Percentiles rank a stretch among this genome's conserved stretches.
These are phyloP conservation scores for Microdon myrmicae DNA, from an alignment of 2,888 invertebrate species.

Conservation along the genomic window DNA sequence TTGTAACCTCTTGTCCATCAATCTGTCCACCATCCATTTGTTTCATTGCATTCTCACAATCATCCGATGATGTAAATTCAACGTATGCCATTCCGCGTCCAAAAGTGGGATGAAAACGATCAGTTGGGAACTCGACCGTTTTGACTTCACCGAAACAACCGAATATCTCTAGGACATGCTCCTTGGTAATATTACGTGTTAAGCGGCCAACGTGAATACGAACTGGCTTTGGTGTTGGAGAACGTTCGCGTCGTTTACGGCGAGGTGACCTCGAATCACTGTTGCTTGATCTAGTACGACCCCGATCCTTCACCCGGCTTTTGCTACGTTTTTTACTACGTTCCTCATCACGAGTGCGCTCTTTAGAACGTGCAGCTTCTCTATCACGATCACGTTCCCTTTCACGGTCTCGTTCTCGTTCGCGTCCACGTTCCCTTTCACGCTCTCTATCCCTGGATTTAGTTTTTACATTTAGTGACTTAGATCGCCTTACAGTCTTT, in stretches of 20 bases:
- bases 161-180: constrained; percentile 91
- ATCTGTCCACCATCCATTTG: constrained; percentile 99
- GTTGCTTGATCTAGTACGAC: constrained; percentile 71
- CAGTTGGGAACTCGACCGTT: constrained; percentile 87
- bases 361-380: constrained; percentile 54
- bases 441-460: constrained; percentile 50
- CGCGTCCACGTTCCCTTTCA: too few relatives aligned
- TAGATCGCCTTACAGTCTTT: constrained; percentile 64
- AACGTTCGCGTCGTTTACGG: constrained; percentile 78
- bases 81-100: constrained; percentile 96
- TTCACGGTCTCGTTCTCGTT: too few relatives aligned
- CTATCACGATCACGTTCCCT: too few relatives aligned
- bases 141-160: constrained; percentile 88
- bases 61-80: constrained; percentile 91
- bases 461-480: constrained; percentile 53
- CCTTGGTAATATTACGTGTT: constrained; percentile 91
- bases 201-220: constrained; percentile 94
- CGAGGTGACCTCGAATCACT: constrained; percentile 86
- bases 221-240: constrained; percentile 89
- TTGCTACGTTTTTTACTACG: constrained; percentile 42
- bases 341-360: constrained; percentile 56
- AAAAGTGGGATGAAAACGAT: constrained; percentile 86
- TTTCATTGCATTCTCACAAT: constrained; percentile 98
- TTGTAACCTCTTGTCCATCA: constrained; percentile 95
- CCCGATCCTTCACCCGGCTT: constrained; percentile 57